A percentile compares a stretch with the other conserved stretches of the same genome.
Evolutionary conservation across 2,113 vertebrate species (phyloP).

Genomic region (Agapornis roseicollis): DNA sequence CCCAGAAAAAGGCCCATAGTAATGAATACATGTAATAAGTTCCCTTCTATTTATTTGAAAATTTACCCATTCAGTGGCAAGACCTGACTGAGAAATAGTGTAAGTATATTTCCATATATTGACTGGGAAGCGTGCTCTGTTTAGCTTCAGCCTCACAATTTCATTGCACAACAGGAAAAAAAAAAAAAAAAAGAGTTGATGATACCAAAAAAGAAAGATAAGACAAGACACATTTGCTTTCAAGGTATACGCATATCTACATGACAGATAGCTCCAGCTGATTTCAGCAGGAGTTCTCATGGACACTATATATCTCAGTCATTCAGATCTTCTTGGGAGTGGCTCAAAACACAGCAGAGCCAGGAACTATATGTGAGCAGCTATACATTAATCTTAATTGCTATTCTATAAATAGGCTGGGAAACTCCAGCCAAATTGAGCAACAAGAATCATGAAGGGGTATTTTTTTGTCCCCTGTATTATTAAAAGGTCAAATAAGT

Average conservation of each 20-base stretch:
- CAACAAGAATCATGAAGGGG: slow-evolving; percentile 20
- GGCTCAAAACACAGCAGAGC: slow-evolving; percentile 38
- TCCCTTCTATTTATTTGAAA: neutral
- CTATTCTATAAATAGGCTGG: slow-evolving; percentile 53
- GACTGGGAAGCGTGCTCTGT: neutral
- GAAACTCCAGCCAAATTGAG: slow-evolving; percentile 45
- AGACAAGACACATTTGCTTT: neutral
- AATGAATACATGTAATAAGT: neutral
- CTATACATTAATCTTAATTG: slow-evolving; percentile 62
- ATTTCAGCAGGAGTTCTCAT: slow-evolving; percentile 30
- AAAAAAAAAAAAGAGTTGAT: neutral
- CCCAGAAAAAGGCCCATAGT: neutral
- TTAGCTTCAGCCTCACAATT: neutral
- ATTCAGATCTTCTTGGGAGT: slow-evolving; percentile 37
- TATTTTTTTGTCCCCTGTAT: slow-evolving; percentile 6
- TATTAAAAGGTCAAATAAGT: slow-evolving; percentile 17
- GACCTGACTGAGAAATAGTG: neutral
- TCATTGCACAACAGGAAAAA: neutral
- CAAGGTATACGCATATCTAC: neutral
- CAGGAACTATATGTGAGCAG: slow-evolving; percentile 31
- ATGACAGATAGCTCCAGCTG: slow-evolving; percentile 8
- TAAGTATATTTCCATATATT: neutral
- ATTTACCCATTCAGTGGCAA: neutral
- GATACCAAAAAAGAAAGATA: neutral
- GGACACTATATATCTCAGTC: neutral